Base-by-base conservation (phyloP, 2,113 vertebrate species). In the Plectropomus leopardus region DNA sequence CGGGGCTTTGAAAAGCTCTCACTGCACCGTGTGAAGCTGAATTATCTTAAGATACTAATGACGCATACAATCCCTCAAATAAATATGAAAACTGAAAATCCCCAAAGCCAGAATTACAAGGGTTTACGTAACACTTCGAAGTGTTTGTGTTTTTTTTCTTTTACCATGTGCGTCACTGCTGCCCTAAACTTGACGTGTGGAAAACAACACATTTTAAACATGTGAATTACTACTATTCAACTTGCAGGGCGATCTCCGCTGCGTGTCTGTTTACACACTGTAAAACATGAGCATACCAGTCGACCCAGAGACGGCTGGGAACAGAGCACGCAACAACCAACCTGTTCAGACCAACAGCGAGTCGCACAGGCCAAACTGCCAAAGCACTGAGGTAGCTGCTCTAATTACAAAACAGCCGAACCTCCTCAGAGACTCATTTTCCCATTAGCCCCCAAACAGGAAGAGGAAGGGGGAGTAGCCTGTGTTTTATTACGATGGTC, bases 381-480 rank as follows among this genome's bases (percentile, higher is more conserved):
- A 69, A 23, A 65, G 67, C 47, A 63, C 77, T 15, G 78, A 81
- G 73, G 81, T 60, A 58, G 66, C 86, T 10, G 72, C 82, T 88
- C 65, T 79, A 66, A 88, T 89, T 86, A 84, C 86, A 80, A 78
- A 89, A 89, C 79, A 72, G 69, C 19, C 81, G 19, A 5, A 79
- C 64, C 69, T 86, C 89, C 90, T 80, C 85, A 83, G 89, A 90
- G 92, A 88, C 84, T 91, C 68, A 2, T 92, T 94, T 89, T 89
- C 80, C 76, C 88, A 92, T 92, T 89, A 92, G 72, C 72, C 84
- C 86, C 55, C 26, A 88, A 91, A 92, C 91, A 93, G 92, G 91
- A 93, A 93, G 79, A 80, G 90, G 89, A 88, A 89, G 85, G 80
- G 88, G 88, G 85, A 83, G 89, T 79, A 26, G 89, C 60, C 88